These are phyloP conservation scores for Brenthis ino DNA, from an alignment of 2,888 invertebrate species.

Conservation along the genomic window DNA sequence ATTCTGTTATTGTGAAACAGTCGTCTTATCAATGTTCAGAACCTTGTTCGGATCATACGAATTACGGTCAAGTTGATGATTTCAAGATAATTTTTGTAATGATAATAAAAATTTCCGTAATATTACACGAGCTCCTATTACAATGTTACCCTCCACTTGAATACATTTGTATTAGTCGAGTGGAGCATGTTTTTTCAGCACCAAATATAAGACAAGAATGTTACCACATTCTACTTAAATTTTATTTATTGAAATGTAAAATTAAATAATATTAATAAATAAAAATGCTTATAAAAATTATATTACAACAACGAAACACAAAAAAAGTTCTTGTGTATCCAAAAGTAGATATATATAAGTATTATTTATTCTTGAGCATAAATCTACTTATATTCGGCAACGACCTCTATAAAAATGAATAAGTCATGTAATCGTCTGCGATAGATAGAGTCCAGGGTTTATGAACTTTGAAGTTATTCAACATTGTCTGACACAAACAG, in stretches of 20 bases:
- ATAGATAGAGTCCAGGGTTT: conserved; percentile 50
- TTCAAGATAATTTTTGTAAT: conserved; percentile 70
- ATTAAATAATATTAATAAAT: no score
- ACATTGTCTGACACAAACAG: conserved; percentile 59
- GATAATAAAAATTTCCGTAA: conserved; percentile 63
- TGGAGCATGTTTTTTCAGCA: no score
- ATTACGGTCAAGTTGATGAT: conserved; percentile 82
- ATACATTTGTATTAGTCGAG: no score
- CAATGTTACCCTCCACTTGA: not conserved
- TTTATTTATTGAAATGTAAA: no score
- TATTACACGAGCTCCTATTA: conserved; percentile 18
- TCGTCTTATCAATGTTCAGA: conserved; percentile 66
- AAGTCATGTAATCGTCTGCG: conserved; percentile 40
- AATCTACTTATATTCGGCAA: conserved; percentile 27
- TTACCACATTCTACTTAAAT: no score
- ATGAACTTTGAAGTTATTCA: conserved; percentile 63
- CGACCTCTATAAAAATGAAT: conserved; percentile 23
- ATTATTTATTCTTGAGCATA: no score
- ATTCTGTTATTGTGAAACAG: conserved; percentile 81
- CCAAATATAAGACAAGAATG: no score
- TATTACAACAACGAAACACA: no score
- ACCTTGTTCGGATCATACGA: conserved; percentile 78
- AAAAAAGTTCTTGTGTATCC: no score
- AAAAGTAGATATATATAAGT: no score
- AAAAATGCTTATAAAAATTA: no score